Evolutionary conservation across 1,140 invertebrate species (phyloP).

Genomic region (Tetramorium alpestre): DNA sequence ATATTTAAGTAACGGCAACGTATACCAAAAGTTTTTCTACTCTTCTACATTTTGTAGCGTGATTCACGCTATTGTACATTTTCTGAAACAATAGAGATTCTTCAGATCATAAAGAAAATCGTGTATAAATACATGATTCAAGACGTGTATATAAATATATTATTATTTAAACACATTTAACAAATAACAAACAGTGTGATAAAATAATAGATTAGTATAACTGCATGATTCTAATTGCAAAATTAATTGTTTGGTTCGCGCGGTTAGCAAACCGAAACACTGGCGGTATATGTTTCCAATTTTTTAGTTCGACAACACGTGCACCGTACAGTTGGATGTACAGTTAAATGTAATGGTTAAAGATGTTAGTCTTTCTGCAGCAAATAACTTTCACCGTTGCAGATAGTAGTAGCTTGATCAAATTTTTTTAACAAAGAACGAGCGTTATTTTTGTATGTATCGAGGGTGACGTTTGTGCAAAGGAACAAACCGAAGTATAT

Average conservation of each 20-base stretch:
- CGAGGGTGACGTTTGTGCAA: neutral
- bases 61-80: constrained; percentile 22
- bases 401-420: constrained; percentile 1
- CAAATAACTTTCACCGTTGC: constrained; percentile 13
- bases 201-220: neutral
- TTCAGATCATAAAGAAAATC: neutral
- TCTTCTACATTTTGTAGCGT: constrained; percentile 71
- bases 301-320: constrained; percentile 3
- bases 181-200: constrained; percentile 35
- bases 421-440: constrained; percentile 29
- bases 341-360: constrained; percentile 21
- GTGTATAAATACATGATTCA: constrained; percentile 11
- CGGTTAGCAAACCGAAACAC: neutral
- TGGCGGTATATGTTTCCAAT: neutral
- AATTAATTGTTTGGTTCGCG: neutral
- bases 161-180: constrained; percentile 17
- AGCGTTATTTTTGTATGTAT: constrained; percentile 45
- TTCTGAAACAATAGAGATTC: constrained; percentile 6
- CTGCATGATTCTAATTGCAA: neutral
- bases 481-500: neutral
- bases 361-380: constrained; percentile 7
- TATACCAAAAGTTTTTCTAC: constrained; percentile 63
- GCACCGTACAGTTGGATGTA: neutral
- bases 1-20: constrained; percentile 19
- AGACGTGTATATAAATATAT: constrained; percentile 4